Percentiles rank a stretch among this genome's conserved stretches.
phyloP scores from a whole-genome alignment of 2,113 vertebrate genomes.

The Stictonetta naevosa region DNA sequence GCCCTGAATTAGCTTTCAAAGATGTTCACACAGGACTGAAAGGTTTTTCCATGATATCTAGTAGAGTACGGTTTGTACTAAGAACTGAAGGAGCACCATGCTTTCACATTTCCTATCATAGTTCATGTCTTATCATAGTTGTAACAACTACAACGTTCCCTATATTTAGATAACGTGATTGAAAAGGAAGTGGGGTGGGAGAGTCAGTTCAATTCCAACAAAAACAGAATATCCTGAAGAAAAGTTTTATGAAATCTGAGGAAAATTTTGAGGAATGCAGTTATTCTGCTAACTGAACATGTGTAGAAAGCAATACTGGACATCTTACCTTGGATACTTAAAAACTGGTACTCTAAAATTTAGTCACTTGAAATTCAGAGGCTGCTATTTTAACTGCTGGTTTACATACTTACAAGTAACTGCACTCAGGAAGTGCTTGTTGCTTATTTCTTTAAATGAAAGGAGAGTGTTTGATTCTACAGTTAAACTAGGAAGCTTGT shows the following conservation, averaged over 20 bases:
- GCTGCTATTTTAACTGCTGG: background rate
- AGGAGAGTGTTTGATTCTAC: background rate
- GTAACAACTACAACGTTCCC: background rate
- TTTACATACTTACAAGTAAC: background rate
- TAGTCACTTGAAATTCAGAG: background rate
- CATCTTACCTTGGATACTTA: background rate
- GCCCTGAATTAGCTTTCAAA: constrained; percentile 21
- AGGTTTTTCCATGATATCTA: background rate
- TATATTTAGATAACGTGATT: background rate
- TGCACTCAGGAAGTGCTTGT: background rate
- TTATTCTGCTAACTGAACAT: background rate
- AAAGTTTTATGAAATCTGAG: background rate
- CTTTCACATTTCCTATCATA: background rate
- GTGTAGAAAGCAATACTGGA: background rate
- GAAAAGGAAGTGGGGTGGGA: background rate
- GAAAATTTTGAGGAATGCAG: background rate
- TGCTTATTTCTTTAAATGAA: background rate
- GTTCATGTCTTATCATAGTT: background rate
- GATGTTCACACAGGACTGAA: background rate
- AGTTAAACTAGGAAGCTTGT: background rate
- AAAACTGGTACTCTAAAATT: background rate
- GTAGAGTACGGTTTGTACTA: constrained; percentile 4
- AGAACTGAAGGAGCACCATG: background rate
- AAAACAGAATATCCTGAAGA: background rate
- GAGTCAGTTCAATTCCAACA: background rate